Conservation (phyloP, 2,113 vertebrate species). For the Theristicus caerulescens region DNA sequence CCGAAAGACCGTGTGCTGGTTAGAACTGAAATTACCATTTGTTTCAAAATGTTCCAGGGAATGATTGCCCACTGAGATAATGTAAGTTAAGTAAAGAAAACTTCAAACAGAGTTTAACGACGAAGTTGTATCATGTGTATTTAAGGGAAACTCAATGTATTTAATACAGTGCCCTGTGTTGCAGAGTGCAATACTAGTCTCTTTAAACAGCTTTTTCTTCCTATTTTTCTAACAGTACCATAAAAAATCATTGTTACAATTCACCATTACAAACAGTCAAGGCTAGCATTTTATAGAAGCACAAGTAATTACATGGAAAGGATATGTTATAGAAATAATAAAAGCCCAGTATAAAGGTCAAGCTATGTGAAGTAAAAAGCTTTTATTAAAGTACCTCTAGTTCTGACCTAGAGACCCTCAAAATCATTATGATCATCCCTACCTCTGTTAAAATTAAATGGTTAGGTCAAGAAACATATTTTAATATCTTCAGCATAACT, state of each 20-base stretch:
- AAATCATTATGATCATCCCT: neutral
- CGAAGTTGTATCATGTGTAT: neutral
- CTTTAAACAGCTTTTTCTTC: neutral
- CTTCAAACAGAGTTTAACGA: conserved; percentile 58
- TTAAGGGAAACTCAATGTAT: neutral
- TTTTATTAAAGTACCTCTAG: conserved; percentile 24
- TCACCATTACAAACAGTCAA: neutral
- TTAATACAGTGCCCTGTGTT: neutral
- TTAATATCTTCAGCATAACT: neutral
- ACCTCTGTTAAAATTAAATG: neutral
- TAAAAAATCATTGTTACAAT: conserved; percentile 26
- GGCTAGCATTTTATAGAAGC: neutral
- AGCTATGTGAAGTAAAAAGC: neutral
- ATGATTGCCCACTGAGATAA: conserved; percentile 69
- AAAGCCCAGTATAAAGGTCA: conserved; percentile 19
- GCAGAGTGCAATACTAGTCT: neutral
- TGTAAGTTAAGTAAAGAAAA: conserved; percentile 51
- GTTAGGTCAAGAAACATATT: neutral
- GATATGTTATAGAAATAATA: conserved; percentile 30
- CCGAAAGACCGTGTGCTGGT: neutral
- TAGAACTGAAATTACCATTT: conserved; percentile 60
- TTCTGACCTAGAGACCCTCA: neutral
- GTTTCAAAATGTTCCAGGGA: conserved; percentile 70
- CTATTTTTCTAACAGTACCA: neutral
- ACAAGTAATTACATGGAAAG: conserved; percentile 24